Conservation (phyloP, 2,888 invertebrate genomes). For the Drosophila diplacantha region DNA sequence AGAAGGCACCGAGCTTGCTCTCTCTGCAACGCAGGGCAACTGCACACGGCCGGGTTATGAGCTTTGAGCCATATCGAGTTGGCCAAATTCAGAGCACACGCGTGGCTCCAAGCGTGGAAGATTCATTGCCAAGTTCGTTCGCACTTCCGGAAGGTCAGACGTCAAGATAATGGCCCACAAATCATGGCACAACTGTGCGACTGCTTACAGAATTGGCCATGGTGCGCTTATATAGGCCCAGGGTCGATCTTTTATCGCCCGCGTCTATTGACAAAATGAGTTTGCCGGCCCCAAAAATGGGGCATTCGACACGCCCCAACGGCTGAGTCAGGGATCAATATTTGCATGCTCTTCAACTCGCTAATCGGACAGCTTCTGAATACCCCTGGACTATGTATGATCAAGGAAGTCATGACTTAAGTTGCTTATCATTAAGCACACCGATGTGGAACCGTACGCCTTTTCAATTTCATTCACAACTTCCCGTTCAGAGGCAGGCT, state of each 20-base stretch:
- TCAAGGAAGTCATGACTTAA: not conserved
- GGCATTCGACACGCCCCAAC: slow-evolving; percentile 27
- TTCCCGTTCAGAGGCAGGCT: not conserved
- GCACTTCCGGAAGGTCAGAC: slow-evolving; percentile 56
- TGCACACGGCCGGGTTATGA: slow-evolving; percentile 2
- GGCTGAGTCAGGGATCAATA: slow-evolving; percentile 8
- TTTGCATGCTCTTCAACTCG: slow-evolving; percentile 13
- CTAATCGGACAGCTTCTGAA: not conserved
- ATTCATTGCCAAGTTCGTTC: slow-evolving; percentile 71
- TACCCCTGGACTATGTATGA: not conserved
- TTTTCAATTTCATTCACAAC: not conserved
- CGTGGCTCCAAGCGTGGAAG: slow-evolving; percentile 33
- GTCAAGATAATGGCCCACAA: slow-evolving; percentile 42
- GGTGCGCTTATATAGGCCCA: slow-evolving; percentile 38
- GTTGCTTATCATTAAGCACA: not conserved
- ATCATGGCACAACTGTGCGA: slow-evolving; percentile 31
- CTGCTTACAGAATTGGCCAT: slow-evolving; percentile 50
- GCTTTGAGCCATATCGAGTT: slow-evolving; percentile 5
- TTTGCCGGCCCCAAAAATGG: slow-evolving; percentile 36
- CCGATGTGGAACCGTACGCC: too few species aligned
- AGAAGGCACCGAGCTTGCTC: slow-evolving; percentile 1
- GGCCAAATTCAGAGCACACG: slow-evolving; percentile 39
- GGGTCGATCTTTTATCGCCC: slow-evolving; percentile 43
- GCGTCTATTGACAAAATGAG: slow-evolving; percentile 46
- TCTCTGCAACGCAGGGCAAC: slow-evolving; percentile 3